Evolutionary conservation across 2,888 invertebrate species (phyloP), one percentile per base, ranked within the genome.

Genomic region (Sipha maydis): DNA sequence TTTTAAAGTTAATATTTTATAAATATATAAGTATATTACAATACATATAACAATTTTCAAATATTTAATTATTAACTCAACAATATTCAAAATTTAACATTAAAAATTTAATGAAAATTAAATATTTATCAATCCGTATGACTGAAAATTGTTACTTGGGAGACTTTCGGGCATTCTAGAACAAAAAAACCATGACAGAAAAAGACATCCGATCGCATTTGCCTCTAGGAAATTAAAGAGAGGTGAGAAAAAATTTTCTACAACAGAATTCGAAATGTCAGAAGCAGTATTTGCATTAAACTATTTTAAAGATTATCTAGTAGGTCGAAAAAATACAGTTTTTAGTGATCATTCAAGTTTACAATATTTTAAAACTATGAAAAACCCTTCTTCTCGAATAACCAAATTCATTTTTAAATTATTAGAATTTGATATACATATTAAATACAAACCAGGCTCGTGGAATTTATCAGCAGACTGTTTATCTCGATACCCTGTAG

Each of bases 101-200:
- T 54, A 54, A 54, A 7, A 9, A 54, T 54, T 54, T 54, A 54
- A 54, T 54, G 9, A 54, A 54, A 54, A 54, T 54, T 54, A 54
- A 54, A 54, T 54, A 54, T 54, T 54, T 54, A 54, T 54, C 54
- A 54, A 54, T 14, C 54, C 14, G 54, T 54, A 54, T 54, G 9
- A 54, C 14, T 54, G 54, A 54, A 54, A 54, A 25, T 25, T 77
- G 17, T n/a, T n/a, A n/a, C n/a, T n/a, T n/a, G 77, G 48, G 5
- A 48, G 77, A 25, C n/a, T 89, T 73, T 79, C 75, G 34, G 89
- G 84, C 19, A 83, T 89, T 25, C 21, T 89, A 17, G 28, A 48
- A 38, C 89, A 89, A 75, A 28, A 41, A 41, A 56, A 75, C 21
- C 75, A 75, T n/a, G 71, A 89, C 54, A 82, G 25, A 69, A 69